phyloP scores from a whole-genome alignment of 2,888 invertebrate genomes.

The Ischnus inquisitorius region DNA sequence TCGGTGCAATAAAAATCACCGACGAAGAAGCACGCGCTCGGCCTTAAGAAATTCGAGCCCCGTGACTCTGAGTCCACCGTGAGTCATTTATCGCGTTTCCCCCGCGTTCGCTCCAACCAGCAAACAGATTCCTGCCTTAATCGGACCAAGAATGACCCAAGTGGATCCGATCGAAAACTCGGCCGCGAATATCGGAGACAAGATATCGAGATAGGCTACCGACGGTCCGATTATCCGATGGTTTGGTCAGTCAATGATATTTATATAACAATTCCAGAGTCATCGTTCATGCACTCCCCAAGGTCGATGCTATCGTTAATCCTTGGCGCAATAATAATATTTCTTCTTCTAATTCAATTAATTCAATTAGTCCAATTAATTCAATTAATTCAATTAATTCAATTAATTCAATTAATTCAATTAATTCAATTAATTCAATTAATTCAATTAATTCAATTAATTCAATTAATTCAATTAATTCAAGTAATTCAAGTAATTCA shows the following conservation, averaged over 20 bases:
- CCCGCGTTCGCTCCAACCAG: neutral
- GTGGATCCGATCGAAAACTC: neutral
- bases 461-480: too few species aligned
- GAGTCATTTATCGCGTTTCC: slow-evolving; percentile 18
- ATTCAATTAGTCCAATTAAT: too few species aligned
- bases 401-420: too few species aligned
- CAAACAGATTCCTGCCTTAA: slow-evolving; percentile 29
- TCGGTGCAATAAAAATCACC: slow-evolving; percentile 28
- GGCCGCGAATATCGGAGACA: neutral
- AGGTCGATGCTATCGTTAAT: too few species aligned
- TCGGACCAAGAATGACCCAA: neutral
- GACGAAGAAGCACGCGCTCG: slow-evolving; percentile 11
- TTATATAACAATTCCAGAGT: neutral
- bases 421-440: too few species aligned
- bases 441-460: too few species aligned
- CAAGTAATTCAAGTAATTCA: too few species aligned
- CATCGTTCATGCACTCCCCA: too few species aligned
- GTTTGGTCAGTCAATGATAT: neutral
- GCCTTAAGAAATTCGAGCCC: neutral
- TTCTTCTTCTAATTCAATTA: too few species aligned
- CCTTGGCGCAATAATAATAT: too few species aligned
- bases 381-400: too few species aligned
- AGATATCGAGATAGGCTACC: neutral
- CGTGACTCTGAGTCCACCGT: slow-evolving; percentile 24
- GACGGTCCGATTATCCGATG: neutral